Percentiles rank a stretch among this genome's conserved stretches.
These are phyloP conservation scores for Spatula versicolor DNA, from an alignment of 2,797 vertebrate genomes.

Conservation along the genomic window DNA sequence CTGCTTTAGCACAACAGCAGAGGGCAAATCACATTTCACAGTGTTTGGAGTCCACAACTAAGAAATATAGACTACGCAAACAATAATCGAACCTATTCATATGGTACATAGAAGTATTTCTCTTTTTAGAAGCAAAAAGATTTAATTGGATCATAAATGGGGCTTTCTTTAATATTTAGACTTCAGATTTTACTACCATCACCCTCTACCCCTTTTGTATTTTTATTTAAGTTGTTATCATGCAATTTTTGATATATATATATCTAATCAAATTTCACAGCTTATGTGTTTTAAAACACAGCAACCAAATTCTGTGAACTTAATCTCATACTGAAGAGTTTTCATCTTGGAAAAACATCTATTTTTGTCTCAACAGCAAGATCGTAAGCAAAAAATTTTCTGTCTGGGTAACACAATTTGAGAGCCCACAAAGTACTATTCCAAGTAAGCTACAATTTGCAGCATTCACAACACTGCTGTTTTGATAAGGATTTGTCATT, in stretches of 20 bases:
- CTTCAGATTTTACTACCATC: too few relatives aligned
- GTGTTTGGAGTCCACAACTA: not conserved
- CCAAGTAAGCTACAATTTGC: not conserved
- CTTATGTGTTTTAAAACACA: not conserved
- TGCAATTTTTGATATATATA: not conserved
- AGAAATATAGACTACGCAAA: fast-evolving
- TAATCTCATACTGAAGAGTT: not conserved
- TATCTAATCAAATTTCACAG: not conserved
- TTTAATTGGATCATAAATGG: not conserved
- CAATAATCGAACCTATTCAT: not conserved
- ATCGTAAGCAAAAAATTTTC: not conserved
- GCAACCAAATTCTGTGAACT: not conserved
- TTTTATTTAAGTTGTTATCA: not conserved
- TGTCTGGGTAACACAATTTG: not conserved
- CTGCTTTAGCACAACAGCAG: not conserved
- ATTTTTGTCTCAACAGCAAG: not conserved
- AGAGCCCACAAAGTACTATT: not conserved
- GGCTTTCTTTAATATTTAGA: not conserved
- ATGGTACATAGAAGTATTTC: not conserved
- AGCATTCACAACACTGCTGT: not conserved
- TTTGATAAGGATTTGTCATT: conserved; percentile 41
- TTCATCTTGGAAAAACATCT: not conserved
- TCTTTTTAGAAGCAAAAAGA: not conserved
- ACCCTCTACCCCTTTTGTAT: not conserved
- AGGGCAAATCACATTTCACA: not conserved